Evolutionary conservation across 2,113 vertebrate species (phyloP).

Genomic region (Bufo bufo): DNA sequence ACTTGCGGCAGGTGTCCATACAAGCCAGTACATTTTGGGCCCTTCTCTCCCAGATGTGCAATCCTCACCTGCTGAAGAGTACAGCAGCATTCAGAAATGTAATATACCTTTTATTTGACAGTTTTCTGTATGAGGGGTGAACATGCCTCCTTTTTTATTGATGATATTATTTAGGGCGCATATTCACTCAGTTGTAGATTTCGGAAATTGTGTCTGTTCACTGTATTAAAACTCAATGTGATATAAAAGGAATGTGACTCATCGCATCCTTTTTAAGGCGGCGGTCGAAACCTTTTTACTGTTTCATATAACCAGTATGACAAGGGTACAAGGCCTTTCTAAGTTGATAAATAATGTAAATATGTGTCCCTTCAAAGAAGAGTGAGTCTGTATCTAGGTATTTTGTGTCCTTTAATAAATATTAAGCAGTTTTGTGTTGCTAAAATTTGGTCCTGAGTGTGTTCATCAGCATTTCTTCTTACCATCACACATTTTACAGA

Average conservation of each 20-base stretch:
- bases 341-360: constrained; percentile 79
- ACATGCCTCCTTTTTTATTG: constrained; percentile 63
- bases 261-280: constrained; percentile 66
- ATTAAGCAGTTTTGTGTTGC: constrained; percentile 76
- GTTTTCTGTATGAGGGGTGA: constrained; percentile 66
- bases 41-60: background rate
- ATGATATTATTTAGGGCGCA: constrained; percentile 60
- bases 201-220: constrained; percentile 65
- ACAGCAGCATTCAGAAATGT: constrained; percentile 76
- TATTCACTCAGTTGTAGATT: constrained; percentile 67
- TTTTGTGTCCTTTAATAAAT: constrained; percentile 82
- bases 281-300: constrained; percentile 70
- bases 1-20: background rate
- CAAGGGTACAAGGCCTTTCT: constrained; percentile 73
- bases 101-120: constrained; percentile 72
- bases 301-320: constrained; percentile 69
- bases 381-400: constrained; percentile 76
- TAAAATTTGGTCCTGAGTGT: constrained; percentile 60
- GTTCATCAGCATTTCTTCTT: background rate
- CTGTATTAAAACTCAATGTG: constrained; percentile 67
- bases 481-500: background rate
- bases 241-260: constrained; percentile 68
- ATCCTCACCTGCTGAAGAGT: constrained; percentile 62
- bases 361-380: constrained; percentile 75
- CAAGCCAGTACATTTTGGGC: background rate